Base-by-base conservation (phyloP, 2,888 invertebrate species). In the Agonum fuliginosum region DNA sequence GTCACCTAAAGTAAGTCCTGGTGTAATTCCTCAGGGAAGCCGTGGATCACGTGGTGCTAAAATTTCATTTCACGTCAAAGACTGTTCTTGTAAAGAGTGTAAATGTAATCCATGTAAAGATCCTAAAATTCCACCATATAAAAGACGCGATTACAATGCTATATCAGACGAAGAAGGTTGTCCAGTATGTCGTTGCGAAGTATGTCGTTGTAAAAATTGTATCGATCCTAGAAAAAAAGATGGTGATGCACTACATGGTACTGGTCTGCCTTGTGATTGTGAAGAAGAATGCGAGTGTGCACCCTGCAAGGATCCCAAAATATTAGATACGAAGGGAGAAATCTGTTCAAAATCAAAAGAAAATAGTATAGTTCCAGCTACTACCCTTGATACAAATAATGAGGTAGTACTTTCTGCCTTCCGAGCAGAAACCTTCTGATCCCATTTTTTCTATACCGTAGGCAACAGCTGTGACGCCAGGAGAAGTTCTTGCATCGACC, bases 91-190 rank as follows among this genome's bases (percentile, higher is more conserved):
- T 24, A 14, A 17, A 8, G 48, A 3, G 10, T 78, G 78, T 24
- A 72, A 71, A 78, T 78, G 78, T 20, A 62, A 12, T 22, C 71
- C 72, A 8, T 78, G 72, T 24, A 58, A 70, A 37, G 71, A 58
- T 46, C 58, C 75, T 22, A 67, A 20, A 67, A 48, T 75, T 8
- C 27, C 62, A 12, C 17, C 41, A n/a, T 20, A 27, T 3, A 37
- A 43, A 37, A 22, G 17, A 43, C 54, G 19, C 54, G 24, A 30
- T 17, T 62, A 30, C 10, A 30, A 62, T 27, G 12, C 27, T 30
- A 14, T 62, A 12, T 30, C 30, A 3, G 6, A 6, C 1, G 27
- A 3, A 24, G 22, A 19, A 67, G 37, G 41, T 12, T 4, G 20
- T 14, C 67, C 30, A 12, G 24, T 17, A 19, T 77, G 77, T 54